Base-by-base conservation (phyloP, 2,797 vertebrate species). In the Syncerus caffer region DNA sequence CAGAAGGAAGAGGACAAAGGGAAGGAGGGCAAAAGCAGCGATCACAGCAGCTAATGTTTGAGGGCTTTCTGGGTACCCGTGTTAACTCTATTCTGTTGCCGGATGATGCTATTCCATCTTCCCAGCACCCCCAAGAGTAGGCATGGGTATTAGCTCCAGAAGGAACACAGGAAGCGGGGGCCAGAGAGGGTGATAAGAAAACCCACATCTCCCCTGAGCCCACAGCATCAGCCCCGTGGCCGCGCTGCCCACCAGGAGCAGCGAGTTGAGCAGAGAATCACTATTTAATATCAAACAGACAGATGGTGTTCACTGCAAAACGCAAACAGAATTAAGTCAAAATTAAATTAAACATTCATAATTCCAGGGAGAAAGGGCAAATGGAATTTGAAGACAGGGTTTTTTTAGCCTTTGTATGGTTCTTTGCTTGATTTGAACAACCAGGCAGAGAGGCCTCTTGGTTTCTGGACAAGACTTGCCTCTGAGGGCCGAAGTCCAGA, bases 261-360 rank as follows among this genome's bases (percentile, higher is more conserved):
- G 13, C 11, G 25, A 21, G 55, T 16, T 1, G 2, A 80, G 87
- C 76, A 21, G 74, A 51, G 67, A 12, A 23, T 60, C 51, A 4
- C 2, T 92, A 74, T 50, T 53, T 38, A 5, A 53, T 4, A 89
- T 74, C 94, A 94, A 92, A 34, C 74, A 31, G 95, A 95, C 89
- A 97, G 91, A 96, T 90, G 93, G 89, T 9, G 4, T 76, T 85
- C 67, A 31, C 85, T 6, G 51, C 6, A 76, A 87, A 96, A 95
- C 57, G 90, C 67, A 95, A 93, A 95, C 89, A 97, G 71, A 85
- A 97, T 95, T 88, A 85, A 95, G 95, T 86, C 95, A 90, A 76
- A 94, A 97, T 88, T 94, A 88, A 95, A 96, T 93, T 67, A 82
- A 89, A 96, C 92, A 71, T 62, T 60, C 97, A 85, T 6, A 90